Evolutionary conservation across 2,797 vertebrate genomes (phyloP).

Genomic region (Pipistrellus pygmaeus): DNA sequence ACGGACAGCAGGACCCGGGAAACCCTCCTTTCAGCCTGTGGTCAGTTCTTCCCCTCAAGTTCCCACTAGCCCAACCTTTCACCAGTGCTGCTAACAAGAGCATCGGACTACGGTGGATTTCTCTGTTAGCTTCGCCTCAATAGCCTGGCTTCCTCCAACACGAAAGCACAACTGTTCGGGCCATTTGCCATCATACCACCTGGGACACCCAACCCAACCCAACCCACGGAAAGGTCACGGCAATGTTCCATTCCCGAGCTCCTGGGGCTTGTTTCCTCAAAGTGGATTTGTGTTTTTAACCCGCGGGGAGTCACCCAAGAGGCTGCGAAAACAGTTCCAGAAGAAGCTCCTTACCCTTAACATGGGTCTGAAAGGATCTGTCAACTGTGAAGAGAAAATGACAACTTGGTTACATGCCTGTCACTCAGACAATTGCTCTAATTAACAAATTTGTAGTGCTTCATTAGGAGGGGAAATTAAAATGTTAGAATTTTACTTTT

Average conservation of each 20-base stretch:
- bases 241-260: background rate
- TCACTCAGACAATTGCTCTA: conserved; percentile 92
- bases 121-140: background rate
- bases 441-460: conserved; percentile 91
- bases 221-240: background rate
- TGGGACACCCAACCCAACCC: background rate
- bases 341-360: conserved; percentile 95
- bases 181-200: background rate
- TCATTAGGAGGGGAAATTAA: conserved; percentile 92
- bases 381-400: conserved; percentile 94
- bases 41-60: background rate
- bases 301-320: conserved; percentile 73
- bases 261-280: conserved; percentile 32
- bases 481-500: conserved; percentile 92
- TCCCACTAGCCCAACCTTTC: background rate
- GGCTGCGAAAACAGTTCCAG: conserved; percentile 82
- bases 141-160: background rate
- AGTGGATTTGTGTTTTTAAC: conserved; percentile 81
- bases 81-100: background rate
- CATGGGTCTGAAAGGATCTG: conserved; percentile 98
- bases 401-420: conserved; percentile 91
- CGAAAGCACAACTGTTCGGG: background rate
- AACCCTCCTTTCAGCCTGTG: background rate
- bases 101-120: background rate
- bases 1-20: background rate